Base-by-base conservation (phyloP, 2,797 vertebrate species). In the Sebastes cheni region DNA sequence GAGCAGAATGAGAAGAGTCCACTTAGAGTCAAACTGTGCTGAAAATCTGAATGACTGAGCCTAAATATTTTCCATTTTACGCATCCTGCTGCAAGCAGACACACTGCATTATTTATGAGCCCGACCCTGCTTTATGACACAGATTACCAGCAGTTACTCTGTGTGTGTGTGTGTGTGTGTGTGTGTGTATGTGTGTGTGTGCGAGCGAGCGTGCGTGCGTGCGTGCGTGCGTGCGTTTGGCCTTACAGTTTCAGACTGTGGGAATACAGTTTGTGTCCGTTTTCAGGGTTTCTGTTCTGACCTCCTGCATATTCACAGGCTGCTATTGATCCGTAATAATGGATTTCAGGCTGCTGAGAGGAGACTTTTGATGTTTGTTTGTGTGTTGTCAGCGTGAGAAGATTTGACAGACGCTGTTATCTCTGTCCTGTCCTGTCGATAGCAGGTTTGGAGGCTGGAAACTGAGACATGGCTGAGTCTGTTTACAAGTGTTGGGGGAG, bases 21-120 rank as follows among this genome's bases (percentile, higher is more conserved):
- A 80, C 81, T 80, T 62, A 88, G 72, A 76, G 74, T 79, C 25
- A 69, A 85, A 90, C 66, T n/a, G 87, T 73, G 82, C 86, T 79
- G 81, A 85, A 92, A 89, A 87, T 80, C 77, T 74, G 80, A 89
- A 86, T 46, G 88, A 89, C 68, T 70, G 30, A 79, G 67, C 69
- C 76, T 67, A 89, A 92, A 90, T 91, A 87, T 90, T 92, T 94
- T 92, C 93, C 91, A 91, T 92, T 93, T 93, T 88, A 90, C 10
- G 83, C 86, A 90, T 92, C 88, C 88, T 90, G 88, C 86, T 86
- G 75, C 80, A 8, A 72, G 90, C 76, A 88, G 90, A 89, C 82
- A 13, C 4, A 5, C 18, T 94, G 80, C 89, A 94, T 93, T 92
- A 94, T 93, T 94, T 74, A 94, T 92, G 84, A 92, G 79, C 42